Percentiles rank a stretch among this genome's conserved stretches.
Conservation (phyloP, 2,888 invertebrate genomes). For the Pristionchus maxplancki region DNA sequence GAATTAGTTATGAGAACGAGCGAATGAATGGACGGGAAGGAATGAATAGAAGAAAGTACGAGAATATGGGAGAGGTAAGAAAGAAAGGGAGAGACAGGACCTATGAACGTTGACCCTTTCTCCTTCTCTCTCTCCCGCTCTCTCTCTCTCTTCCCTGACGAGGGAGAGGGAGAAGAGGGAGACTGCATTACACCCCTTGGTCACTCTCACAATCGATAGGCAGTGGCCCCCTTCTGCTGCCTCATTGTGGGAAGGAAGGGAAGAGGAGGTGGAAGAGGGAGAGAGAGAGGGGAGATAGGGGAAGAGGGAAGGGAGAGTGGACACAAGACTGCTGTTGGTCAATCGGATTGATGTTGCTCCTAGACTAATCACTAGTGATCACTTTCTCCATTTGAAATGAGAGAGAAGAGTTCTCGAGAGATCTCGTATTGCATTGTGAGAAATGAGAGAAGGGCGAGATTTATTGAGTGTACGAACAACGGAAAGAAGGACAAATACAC, state of each 20-base stretch:
- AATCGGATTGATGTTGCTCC: neutral
- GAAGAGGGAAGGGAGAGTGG: neutral
- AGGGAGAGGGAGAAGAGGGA: conserved; percentile 21
- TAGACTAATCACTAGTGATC: conserved; percentile 42
- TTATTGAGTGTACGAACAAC: conserved; percentile 32
- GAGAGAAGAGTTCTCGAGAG: conserved; percentile 10
- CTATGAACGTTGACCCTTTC: conserved; percentile 34
- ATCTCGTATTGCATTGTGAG: conserved; percentile 22
- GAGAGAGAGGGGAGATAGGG: neutral
- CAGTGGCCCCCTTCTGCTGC: conserved; percentile 42
- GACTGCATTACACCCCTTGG: conserved; percentile 51
- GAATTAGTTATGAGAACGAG: conserved; percentile 23
- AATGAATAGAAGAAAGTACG: neutral
- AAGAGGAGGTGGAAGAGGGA: conserved; percentile 30
- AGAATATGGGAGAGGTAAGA: conserved; percentile 31
- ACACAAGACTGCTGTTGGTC: conserved; percentile 30
- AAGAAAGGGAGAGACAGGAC: neutral
- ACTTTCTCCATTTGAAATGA: conserved; percentile 27
- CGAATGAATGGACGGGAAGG: neutral
- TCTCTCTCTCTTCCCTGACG: neutral
- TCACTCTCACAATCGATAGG: conserved; percentile 47
- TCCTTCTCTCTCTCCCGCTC: neutral
- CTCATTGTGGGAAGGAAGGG: conserved; percentile 31
- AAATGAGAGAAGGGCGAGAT: conserved; percentile 13
- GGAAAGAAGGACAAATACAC: conserved; percentile 15